Evolutionary conservation across 2,797 vertebrate genomes (phyloP).

Genomic region (Borostomias antarcticus): DNA sequence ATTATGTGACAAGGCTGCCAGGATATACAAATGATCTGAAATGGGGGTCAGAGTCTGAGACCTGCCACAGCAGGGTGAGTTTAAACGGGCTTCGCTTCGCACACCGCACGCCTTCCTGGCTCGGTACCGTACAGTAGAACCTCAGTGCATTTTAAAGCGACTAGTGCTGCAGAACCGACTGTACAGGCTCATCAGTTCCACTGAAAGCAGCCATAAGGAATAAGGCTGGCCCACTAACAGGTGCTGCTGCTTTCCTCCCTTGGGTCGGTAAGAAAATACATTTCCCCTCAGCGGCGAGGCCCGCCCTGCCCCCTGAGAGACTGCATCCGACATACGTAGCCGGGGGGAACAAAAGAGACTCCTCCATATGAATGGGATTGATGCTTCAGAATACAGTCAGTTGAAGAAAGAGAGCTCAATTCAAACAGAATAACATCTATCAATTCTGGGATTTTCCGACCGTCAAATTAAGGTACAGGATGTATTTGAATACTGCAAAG

Average conservation of each 20-base stretch:
- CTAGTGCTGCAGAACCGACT: constrained; percentile 48
- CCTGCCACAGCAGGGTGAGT: too few relatives aligned
- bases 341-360: constrained; percentile 20
- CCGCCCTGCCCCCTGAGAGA: constrained; percentile 23
- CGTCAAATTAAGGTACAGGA: too few relatives aligned
- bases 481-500: too few relatives aligned
- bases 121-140: constrained; percentile 46
- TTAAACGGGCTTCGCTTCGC: too few relatives aligned
- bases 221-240: constrained; percentile 36
- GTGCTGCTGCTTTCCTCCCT: constrained; percentile 26
- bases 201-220: constrained; percentile 47
- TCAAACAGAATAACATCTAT: constrained; percentile 48
- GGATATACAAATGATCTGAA: constrained; percentile 56
- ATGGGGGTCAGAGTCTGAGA: neutral
- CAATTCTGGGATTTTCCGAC: too few relatives aligned
- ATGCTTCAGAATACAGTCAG: too few relatives aligned
- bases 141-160: constrained; percentile 61
- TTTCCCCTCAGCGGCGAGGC: constrained; percentile 32
- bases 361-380: constrained; percentile 44
- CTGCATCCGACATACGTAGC: neutral
- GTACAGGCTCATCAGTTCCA: constrained; percentile 49
- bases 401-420: constrained; percentile 27
- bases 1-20: constrained; percentile 58
- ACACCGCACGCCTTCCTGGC: constrained; percentile 10
- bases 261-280: constrained; percentile 26